Evolutionary conservation across 64 coral and sea anemone species (phyloP).

Genomic region (Montipora cactus): DNA sequence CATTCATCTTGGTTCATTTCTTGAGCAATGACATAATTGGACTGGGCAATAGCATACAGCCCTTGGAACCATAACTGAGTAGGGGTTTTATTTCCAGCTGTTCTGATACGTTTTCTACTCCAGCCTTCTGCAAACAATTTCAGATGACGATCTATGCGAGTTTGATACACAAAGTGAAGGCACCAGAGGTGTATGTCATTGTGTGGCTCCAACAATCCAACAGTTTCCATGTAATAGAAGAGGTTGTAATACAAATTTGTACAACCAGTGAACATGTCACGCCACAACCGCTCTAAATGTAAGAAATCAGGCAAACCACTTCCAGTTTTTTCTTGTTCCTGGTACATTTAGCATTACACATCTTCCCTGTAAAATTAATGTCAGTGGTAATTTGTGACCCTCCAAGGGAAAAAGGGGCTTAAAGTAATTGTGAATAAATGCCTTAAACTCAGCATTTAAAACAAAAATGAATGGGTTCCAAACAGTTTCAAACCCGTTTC

Average conservation of each 20-base stretch:
- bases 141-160: slow-evolving; percentile 51
- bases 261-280: slow-evolving; percentile 57
- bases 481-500: too few relatives aligned
- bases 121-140: slow-evolving; percentile 42
- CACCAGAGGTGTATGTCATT: slow-evolving; percentile 65
- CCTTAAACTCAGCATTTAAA: too few relatives aligned
- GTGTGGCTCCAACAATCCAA: slow-evolving; percentile 39
- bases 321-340: neutral
- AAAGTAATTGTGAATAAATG: too few relatives aligned
- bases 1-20: slow-evolving; percentile 31
- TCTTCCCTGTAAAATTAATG: slow-evolving; percentile 18
- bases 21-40: slow-evolving; percentile 47
- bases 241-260: slow-evolving; percentile 71
- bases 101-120: slow-evolving; percentile 56
- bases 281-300: slow-evolving; percentile 48
- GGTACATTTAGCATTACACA: neutral
- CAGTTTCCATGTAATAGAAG: slow-evolving; percentile 64
- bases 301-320: neutral
- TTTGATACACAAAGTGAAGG: slow-evolving; percentile 52
- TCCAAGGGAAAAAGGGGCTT: too few relatives aligned
- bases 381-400: neutral
- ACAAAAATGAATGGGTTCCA: too few relatives aligned
- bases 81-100: slow-evolving; percentile 60
- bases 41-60: slow-evolving; percentile 62
- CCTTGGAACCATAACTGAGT: slow-evolving; percentile 41